These are phyloP conservation scores for Diadophis punctatus DNA, from an alignment of 2,113 vertebrate species.

Conservation along the genomic window DNA sequence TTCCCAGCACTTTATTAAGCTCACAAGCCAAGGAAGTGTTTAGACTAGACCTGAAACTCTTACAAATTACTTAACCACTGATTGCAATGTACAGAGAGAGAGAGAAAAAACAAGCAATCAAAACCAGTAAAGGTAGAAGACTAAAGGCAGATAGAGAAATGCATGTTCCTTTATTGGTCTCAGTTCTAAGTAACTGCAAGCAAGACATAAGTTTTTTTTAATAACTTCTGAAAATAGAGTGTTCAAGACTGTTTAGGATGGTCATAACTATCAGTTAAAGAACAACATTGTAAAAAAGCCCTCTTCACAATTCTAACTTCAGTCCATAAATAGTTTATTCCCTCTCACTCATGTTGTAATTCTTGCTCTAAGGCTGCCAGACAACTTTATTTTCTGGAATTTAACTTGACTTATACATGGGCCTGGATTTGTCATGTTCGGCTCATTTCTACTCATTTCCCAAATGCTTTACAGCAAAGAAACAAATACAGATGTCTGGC, in stretches of 20 bases:
- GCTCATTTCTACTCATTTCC: neutral
- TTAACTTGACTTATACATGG: neutral
- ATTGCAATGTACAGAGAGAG: neutral
- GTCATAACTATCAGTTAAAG: neutral
- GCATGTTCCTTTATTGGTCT: neutral
- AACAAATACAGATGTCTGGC: constrained; percentile 18
- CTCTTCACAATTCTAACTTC: neutral
- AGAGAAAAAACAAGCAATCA: neutral
- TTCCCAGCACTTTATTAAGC: neutral
- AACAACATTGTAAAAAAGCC: neutral
- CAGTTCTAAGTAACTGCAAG: neutral
- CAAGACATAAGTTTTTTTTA: neutral
- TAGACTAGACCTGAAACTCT: neutral
- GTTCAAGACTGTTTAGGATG: neutral
- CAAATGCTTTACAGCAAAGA: neutral
- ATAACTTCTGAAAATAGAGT: neutral
- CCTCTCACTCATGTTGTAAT: neutral
- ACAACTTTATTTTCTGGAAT: neutral
- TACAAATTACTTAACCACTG: neutral
- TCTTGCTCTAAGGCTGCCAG: neutral
- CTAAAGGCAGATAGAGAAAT: neutral
- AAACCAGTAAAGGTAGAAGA: neutral
- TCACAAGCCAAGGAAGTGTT: neutral
- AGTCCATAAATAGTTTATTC: neutral
- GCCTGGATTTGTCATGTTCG: neutral